A percentile compares a stretch with the other conserved stretches of the same genome.
Evolutionary conservation across 2,113 vertebrate species (phyloP).

Genomic region (Hyperopisus bebe): DNA sequence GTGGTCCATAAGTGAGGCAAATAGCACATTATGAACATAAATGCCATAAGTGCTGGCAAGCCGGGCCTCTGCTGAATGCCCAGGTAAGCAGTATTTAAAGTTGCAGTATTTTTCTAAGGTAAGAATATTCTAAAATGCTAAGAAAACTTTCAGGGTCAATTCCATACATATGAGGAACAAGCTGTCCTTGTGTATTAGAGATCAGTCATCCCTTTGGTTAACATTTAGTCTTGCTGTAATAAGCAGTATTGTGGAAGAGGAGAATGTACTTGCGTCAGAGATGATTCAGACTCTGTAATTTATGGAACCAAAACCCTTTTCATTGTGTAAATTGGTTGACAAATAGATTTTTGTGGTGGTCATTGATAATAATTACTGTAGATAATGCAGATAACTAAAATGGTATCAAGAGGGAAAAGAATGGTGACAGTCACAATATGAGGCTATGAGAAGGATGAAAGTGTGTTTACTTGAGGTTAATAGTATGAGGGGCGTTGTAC

Average conservation of each 20-base stretch:
- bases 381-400: background rate
- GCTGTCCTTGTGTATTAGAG: background rate
- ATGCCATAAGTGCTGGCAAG: background rate
- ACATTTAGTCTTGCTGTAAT: background rate
- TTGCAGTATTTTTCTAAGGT: background rate
- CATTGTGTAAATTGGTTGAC: background rate
- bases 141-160: background rate
- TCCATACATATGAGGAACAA: background rate
- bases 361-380: background rate
- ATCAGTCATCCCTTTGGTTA: background rate
- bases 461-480: background rate
- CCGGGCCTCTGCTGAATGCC: background rate
- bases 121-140: background rate
- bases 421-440: background rate
- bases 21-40: background rate
- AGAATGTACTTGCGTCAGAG: slow-evolving; percentile 12
- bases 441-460: background rate
- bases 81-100: background rate
- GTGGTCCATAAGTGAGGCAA: background rate
- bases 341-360: background rate
- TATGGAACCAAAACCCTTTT: background rate
- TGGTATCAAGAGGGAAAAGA: background rate
- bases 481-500: background rate
- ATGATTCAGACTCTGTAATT: slow-evolving; percentile 17
- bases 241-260: background rate